Conservation (phyloP, 2,888 invertebrate genomes). For the Clivina fossor region DNA sequence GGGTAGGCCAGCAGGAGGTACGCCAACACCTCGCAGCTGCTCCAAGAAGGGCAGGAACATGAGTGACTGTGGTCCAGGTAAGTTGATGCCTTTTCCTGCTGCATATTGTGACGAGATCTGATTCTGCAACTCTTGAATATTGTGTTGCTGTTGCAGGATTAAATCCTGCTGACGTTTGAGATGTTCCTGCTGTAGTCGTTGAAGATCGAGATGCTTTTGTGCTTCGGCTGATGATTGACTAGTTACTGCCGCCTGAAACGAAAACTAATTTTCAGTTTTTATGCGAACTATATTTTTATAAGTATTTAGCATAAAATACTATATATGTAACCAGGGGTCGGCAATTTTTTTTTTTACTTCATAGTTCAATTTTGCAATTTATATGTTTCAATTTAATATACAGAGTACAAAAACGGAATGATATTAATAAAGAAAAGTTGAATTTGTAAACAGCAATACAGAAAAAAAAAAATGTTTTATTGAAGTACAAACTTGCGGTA, state of each 20-base stretch:
- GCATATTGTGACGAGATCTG: constrained; percentile 60
- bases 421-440: no score
- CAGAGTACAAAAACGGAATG: no score
- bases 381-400: no score
- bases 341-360: no score
- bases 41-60: constrained; percentile 73
- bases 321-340: no score
- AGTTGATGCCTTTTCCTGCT: constrained; percentile 49
- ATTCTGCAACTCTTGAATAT: constrained; percentile 62
- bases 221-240: constrained; percentile 50
- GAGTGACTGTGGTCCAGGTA: constrained; percentile 64
- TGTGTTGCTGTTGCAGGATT: constrained; percentile 60
- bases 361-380: no score
- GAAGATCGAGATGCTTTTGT: constrained; percentile 71
- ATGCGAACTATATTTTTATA: no score
- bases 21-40: constrained; percentile 55
- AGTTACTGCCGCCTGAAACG: constrained; percentile 37
- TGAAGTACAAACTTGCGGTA: no score
- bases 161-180: constrained; percentile 63
- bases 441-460: no score
- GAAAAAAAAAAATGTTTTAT: no score
- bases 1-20: constrained; percentile 48
- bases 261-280: no score
- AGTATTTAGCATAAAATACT: no score
- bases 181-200: constrained; percentile 68